Percentiles rank a stretch among this genome's conserved stretches.
These are phyloP conservation scores for Astreopora myriophthalma DNA, from an alignment of 64 coral and sea anemone species.

Conservation along the genomic window DNA sequence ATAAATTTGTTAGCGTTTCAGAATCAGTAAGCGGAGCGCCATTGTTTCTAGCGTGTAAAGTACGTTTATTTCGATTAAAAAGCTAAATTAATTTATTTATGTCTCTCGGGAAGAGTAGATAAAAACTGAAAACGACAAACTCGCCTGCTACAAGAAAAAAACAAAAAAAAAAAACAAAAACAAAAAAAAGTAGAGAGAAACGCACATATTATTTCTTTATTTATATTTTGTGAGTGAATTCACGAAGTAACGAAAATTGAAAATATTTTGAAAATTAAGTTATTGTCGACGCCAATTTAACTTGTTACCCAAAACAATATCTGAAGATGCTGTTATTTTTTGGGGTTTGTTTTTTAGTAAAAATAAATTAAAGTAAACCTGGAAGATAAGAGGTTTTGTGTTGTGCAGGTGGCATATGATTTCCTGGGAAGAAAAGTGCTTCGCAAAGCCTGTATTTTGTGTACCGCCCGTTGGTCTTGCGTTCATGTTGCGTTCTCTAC, in stretches of 20 bases:
- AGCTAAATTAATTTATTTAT: not conserved
- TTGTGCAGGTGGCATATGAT: not conserved
- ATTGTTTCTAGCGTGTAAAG: not conserved
- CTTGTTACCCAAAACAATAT: not conserved
- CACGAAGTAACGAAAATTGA: not conserved
- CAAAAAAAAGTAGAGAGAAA: not conserved
- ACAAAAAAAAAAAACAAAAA: too few relatives aligned
- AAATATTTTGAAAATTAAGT: constrained; percentile 2
- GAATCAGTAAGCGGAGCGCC: not conserved
- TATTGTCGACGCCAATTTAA: not conserved
- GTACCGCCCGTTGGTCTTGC: not conserved
- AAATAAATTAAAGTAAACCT: not conserved
- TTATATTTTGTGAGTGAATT: not conserved
- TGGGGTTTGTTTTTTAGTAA: not conserved
- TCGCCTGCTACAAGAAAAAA: not conserved
- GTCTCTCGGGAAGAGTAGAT: not conserved
- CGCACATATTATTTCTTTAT: not conserved
- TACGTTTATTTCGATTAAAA: not conserved
- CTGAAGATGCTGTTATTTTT: not conserved
- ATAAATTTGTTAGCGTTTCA: too few relatives aligned
- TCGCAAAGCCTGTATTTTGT: not conserved
- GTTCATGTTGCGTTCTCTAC: not conserved
- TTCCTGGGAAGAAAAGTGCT: not conserved
- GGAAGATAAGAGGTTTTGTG: not conserved
- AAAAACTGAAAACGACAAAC: not conserved